These are phyloP conservation scores for Prinia subflava DNA, from an alignment of 2,113 vertebrate genomes.

Conservation along the genomic window DNA sequence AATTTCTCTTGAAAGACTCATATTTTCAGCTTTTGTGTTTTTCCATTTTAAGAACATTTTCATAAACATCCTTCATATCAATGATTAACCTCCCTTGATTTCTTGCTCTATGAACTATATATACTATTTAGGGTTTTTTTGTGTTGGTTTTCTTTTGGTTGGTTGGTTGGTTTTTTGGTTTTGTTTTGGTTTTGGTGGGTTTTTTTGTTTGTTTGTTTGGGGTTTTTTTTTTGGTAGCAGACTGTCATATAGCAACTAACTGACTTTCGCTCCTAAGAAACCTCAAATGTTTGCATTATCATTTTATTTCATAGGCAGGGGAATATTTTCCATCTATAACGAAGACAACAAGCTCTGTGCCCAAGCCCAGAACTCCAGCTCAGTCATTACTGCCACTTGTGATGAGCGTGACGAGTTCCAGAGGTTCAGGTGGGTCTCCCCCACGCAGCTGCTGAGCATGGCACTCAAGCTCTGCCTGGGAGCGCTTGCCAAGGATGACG, in stretches of 20 bases:
- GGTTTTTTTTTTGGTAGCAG: background rate
- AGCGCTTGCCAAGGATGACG: conserved; percentile 68
- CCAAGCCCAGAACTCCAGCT: conserved; percentile 66
- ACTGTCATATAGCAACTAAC: background rate
- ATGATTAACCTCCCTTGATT: background rate
- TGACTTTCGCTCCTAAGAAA: background rate
- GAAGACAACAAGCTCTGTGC: conserved; percentile 86
- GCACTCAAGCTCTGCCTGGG: conserved; percentile 84
- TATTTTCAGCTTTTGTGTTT: background rate
- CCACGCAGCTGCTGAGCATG: conserved; percentile 80
- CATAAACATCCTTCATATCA: background rate
- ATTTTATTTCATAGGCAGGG: conserved; percentile 67
- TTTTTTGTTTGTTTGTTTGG: background rate
- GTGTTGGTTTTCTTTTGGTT: background rate
- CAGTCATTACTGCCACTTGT: conserved; percentile 68
- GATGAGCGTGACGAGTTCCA: conserved; percentile 74
- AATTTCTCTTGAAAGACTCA: background rate
- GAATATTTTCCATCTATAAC: conserved; percentile 87
- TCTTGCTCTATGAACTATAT: background rate
- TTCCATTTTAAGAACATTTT: background rate
- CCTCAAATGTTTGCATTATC: background rate
- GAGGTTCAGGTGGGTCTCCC: conserved; percentile 88
- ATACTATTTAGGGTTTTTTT: no score
- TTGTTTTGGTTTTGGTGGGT: background rate
- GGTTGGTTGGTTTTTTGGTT: background rate